Base-by-base conservation (phyloP, 2,888 invertebrate genomes). In the Dynastes maya region DNA sequence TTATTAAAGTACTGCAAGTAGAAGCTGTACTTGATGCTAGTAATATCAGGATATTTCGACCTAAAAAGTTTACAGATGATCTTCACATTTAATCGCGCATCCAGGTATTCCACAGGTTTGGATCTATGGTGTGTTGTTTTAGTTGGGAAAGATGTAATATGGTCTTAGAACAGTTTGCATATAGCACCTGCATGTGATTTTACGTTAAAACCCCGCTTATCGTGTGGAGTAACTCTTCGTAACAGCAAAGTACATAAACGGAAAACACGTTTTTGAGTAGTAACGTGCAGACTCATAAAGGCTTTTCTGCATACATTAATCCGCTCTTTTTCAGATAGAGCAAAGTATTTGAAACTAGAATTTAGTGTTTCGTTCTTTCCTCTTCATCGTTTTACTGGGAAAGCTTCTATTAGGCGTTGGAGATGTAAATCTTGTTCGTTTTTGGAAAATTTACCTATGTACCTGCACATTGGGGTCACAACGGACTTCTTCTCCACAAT, bases 21-120 rank as follows among this genome's bases (percentile, higher is more conserved):
- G 63, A 71, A 81, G n/a, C 79, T 49, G 16, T 81, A 81, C 16
- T 70, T 79, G 40, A 81, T 76, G 63, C 80, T 80, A 29, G 58
- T 32, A 22, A 22, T 22, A 40, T 78, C 76, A 37, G 81, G 72
- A 53, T 68, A 76, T 37, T 79, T 80, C 58, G 51, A 16, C 61
- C 27, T 45, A 58, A 81, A 80, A 16, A 70, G 55, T 1, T 55
- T n/a, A 16, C n/a, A 55, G 11, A 55, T 55, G 8, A n/a, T 55
- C n/a, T 55, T 55, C 11, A 16, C n/a, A 55, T 55, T 55, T 13
- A 55, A n/a, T n/a, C 55, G 8, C 11, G 55, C 55, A 2, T 55
- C 11, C 55, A 55, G n/a, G 55, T 55, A 55, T n/a, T n/a, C n/a
- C n/a, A 55, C 4, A 13, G 8, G 4, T 4, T 55, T 55, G 8